Evolutionary conservation across 2,888 invertebrate genomes (phyloP).

Genomic region (Hyalella azteca): DNA sequence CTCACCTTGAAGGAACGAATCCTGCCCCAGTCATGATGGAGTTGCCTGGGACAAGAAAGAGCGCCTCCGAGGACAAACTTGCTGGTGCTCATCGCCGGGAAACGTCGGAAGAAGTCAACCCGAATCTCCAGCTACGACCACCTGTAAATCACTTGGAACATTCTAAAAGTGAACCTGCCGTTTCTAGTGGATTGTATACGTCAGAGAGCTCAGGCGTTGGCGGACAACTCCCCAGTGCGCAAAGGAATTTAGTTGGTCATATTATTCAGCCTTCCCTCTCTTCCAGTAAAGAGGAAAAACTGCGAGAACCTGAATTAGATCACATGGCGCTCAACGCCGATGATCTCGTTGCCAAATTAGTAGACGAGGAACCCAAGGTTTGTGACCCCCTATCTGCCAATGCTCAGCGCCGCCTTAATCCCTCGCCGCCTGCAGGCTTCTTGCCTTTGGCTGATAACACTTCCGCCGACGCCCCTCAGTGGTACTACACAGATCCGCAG

Average conservation of each 20-base stretch:
- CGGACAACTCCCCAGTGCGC: neutral
- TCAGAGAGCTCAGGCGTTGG: neutral
- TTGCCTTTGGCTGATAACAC: conserved; percentile 25
- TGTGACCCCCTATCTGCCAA: neutral
- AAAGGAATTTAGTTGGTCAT: neutral
- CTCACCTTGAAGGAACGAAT: neutral
- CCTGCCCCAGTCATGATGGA: neutral
- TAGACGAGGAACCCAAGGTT: conserved; percentile 71
- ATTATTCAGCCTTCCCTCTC: neutral
- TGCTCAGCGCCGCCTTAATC: conserved; percentile 1
- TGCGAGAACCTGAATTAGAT: conserved; percentile 60
- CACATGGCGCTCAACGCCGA: conserved; percentile 68
- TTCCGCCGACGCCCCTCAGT: conserved; percentile 35
- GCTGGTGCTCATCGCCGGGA: conserved; percentile 52
- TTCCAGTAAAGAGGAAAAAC: conserved; percentile 17
- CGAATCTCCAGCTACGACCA: conserved; percentile 6
- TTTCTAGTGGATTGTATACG: neutral
- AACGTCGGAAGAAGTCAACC: conserved; percentile 9
- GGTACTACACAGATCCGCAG: conserved; percentile 59
- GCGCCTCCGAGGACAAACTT: conserved; percentile 53
- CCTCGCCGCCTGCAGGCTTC: conserved; percentile 28
- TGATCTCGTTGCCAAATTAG: conserved; percentile 77
- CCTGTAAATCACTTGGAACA: conserved; percentile 60
- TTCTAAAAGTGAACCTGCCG: conserved; percentile 2
- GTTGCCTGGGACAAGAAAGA: conserved; percentile 45